Evolutionary conservation across 2,113 vertebrate genomes (phyloP), one percentile per base, ranked within the genome.

Genomic region (Thryonomys swinderianus): DNA sequence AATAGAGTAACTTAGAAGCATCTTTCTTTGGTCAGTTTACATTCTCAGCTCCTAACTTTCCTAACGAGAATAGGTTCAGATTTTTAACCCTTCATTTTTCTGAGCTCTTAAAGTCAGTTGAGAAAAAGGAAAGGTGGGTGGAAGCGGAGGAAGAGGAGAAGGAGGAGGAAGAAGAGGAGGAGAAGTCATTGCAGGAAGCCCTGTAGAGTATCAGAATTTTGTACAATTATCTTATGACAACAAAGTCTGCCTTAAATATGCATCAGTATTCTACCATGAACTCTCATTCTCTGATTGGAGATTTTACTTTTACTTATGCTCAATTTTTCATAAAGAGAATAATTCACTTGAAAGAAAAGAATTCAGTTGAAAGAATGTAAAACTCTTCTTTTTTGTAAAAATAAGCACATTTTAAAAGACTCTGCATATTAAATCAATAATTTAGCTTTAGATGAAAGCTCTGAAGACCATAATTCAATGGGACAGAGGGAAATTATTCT

Each of bases 381-480:
- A n/a, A 55, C 4, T 76, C 3, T 57, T 40, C 57, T 66, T 64
- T 37, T 83, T 76, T 3, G 9, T 23, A 66, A 83, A 85, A 85
- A 32, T 67, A 45, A 92, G 64, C 34, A 71, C 37, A 84, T 93
- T 55, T 48, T 88, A 92, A 95, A 89, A 84, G 27, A 86, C 0
- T 45, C 1, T 42, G 14, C 51, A 9, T 30, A 82, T 66, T 40
- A 66, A 80, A 93, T 97, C 88, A 92, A 92, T 90, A 92, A 93
- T 90, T 85, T 71, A 40, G 20, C 76, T 95, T 92, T 34, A 71
- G 45, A 14, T 81, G 64, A 88, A 92, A 95, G 71, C 64, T 95
- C 85, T 90, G 66, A 97, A 88, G 94, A 90, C 48, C 94, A 86
- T 40, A 90, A 71, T 88, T 93, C 93, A 92, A 85, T 34, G 85